These are phyloP conservation scores for Eleutherodactylus coqui DNA, from an alignment of 2,797 vertebrate species.

Conservation along the genomic window DNA sequence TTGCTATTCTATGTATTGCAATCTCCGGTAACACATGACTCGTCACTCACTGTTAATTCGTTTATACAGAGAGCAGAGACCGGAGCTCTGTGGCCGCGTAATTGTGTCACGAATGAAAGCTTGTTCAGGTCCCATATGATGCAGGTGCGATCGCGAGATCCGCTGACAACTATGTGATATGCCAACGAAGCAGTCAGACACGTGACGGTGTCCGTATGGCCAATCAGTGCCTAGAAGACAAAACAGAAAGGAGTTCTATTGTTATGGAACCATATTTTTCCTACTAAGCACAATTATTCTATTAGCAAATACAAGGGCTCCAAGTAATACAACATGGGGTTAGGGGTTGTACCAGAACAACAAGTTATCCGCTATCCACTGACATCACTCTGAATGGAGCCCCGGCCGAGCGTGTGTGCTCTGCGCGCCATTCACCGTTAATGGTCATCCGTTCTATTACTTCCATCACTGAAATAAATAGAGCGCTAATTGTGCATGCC, in stretches of 20 bases:
- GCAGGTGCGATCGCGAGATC: constrained; percentile 95
- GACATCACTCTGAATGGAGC: no score
- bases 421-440: no score
- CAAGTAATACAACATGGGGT: no score
- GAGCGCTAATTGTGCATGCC: no score
- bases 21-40: no score
- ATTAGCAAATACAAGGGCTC: background rate
- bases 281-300: background rate
- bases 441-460: no score
- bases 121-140: constrained; percentile 99
- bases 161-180: constrained; percentile 96
- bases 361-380: no score
- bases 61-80: constrained; percentile 98
- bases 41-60: constrained; percentile 87
- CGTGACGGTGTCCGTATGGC: constrained; percentile 93
- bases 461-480: no score
- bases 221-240: constrained; percentile 85
- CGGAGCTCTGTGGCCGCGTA: constrained; percentile 92
- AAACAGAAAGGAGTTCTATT: background rate
- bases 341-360: background rate
- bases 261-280: background rate
- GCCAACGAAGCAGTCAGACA: constrained; percentile 91
- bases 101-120: constrained; percentile 94
- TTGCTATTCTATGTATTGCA: background rate
- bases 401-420: no score